These are phyloP conservation scores for Ypsolopha sequella DNA, from an alignment of 2,888 invertebrate genomes.

Conservation along the genomic window DNA sequence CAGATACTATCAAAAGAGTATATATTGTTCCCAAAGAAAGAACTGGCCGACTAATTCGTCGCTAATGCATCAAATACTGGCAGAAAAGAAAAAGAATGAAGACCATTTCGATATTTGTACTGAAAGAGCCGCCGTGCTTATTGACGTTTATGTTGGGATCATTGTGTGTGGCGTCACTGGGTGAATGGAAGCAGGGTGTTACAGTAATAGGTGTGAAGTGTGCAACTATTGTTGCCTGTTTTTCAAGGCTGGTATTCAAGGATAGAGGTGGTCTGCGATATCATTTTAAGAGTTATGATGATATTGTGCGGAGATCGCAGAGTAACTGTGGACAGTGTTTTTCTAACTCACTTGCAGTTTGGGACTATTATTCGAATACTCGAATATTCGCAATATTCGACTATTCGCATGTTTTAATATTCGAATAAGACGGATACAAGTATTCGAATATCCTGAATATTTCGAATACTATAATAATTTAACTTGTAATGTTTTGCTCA, in stretches of 20 bases:
- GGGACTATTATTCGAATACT: too few species aligned
- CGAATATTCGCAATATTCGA: too few species aligned
- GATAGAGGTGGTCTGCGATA: constrained; percentile 26
- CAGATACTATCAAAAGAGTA: constrained; percentile 37
- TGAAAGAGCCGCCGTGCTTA: constrained; percentile 40
- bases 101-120: constrained; percentile 37
- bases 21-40: constrained; percentile 34
- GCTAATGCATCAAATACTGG: constrained; percentile 59
- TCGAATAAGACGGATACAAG: too few species aligned
- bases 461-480: too few species aligned
- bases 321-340: background rate
- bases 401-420: too few species aligned
- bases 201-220: constrained; percentile 68
- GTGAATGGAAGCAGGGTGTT: constrained; percentile 55
- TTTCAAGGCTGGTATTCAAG: constrained; percentile 39
- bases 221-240: constrained; percentile 41
- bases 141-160: constrained; percentile 60
- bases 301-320: background rate
- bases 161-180: constrained; percentile 61
- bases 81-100: constrained; percentile 35
- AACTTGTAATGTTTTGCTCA: too few species aligned
- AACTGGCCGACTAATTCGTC: constrained; percentile 59
- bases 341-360: too few species aligned
- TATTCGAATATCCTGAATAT: too few species aligned
- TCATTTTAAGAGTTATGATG: constrained; percentile 17